phyloP scores from a whole-genome alignment of 2,888 invertebrate species.

The Andrena fulva region DNA sequence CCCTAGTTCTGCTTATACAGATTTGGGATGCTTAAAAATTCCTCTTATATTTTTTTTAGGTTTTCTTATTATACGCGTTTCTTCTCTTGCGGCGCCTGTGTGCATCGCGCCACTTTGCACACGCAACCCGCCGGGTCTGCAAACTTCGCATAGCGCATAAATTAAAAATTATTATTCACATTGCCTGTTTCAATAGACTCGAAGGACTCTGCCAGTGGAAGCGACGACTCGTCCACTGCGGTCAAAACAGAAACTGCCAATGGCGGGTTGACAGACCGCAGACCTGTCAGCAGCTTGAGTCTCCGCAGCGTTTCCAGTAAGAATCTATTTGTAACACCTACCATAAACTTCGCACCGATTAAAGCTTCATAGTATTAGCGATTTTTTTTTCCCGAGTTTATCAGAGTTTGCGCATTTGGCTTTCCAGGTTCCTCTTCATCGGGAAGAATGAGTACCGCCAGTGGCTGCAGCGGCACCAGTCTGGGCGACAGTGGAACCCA shows the following conservation, averaged over 20 bases:
- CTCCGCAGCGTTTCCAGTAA: conserved; percentile 89
- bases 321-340: conserved; percentile 31
- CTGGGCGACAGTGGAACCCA: conserved; percentile 94
- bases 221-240: conserved; percentile 69
- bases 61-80: no score
- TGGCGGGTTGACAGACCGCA: conserved; percentile 82
- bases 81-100: no score
- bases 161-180: neutral
- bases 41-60: no score
- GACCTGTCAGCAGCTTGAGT: conserved; percentile 90
- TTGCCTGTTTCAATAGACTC: conserved; percentile 47
- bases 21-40: no score
- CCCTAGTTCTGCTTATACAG: no score
- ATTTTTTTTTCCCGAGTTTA: conserved; percentile 8
- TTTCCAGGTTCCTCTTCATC: conserved; percentile 90
- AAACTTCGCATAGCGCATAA: no score
- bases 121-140: no score
- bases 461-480: conserved; percentile 90
- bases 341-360: neutral
- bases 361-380: neutral
- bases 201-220: conserved; percentile 73
- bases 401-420: neutral
- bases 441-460: conserved; percentile 92
- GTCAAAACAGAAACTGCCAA: conserved; percentile 72
- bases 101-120: no score